Percentiles rank a stretch among this genome's conserved stretches.
phyloP scores from a whole-genome alignment of 2,888 invertebrate genomes.

The Caenorhabditis zanzibari region DNA sequence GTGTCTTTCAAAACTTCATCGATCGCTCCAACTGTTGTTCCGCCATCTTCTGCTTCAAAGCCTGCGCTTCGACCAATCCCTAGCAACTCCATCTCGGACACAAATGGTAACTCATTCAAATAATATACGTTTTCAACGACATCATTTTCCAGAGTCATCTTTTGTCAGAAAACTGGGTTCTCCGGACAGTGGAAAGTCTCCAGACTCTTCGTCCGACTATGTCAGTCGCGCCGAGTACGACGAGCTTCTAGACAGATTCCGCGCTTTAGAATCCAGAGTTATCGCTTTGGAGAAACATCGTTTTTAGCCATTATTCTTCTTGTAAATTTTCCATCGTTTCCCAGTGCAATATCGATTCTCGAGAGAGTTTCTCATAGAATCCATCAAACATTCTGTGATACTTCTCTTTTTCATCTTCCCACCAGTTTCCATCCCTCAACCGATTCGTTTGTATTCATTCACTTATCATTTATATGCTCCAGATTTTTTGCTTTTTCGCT shows the following conservation, averaged over 20 bases:
- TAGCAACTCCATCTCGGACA: slow-evolving; percentile 16
- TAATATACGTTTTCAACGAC: background rate
- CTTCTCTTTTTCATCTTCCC: slow-evolving; percentile 4
- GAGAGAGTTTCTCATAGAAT: slow-evolving; percentile 12
- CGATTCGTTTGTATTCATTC: slow-evolving; percentile 51
- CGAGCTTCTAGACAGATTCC: slow-evolving; percentile 53
- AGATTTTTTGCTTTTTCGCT: slow-evolving; percentile 30
- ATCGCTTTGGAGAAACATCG: slow-evolving; percentile 49
- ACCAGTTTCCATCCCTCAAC: slow-evolving; percentile 1
- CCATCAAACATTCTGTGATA: slow-evolving; percentile 41
- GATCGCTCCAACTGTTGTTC: slow-evolving; percentile 27
- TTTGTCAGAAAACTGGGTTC: slow-evolving; percentile 40
- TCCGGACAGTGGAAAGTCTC: slow-evolving; percentile 30
- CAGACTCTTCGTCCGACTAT: slow-evolving; percentile 40
- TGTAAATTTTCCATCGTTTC: slow-evolving; percentile 25
- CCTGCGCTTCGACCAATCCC: slow-evolving; percentile 56
- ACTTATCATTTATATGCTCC: slow-evolving; percentile 45
- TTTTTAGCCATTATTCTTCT: slow-evolving; percentile 32
- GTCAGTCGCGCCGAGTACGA: slow-evolving; percentile 64
- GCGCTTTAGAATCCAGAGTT: slow-evolving; percentile 54
- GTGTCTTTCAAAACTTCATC: slow-evolving; percentile 41
- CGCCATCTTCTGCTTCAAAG: slow-evolving; percentile 59
- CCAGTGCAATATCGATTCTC: slow-evolving; percentile 56
- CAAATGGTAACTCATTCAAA: slow-evolving; percentile 5
- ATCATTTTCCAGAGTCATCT: slow-evolving; percentile 17